Conservation (phyloP, 2,888 invertebrate species). For the Dendrolimus pini region DNA sequence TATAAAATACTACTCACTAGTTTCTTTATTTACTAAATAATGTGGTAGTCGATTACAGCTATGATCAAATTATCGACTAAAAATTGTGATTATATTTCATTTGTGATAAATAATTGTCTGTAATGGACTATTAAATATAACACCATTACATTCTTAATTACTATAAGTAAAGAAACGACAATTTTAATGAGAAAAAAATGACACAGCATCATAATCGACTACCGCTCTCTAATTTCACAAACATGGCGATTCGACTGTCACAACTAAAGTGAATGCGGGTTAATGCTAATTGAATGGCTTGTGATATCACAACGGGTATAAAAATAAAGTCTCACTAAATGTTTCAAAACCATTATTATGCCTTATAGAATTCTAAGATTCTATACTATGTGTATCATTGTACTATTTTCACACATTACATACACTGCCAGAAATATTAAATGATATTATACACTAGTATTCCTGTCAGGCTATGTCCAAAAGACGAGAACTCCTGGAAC, state of each 20-base stretch:
- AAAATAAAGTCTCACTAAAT: constrained; percentile 35
- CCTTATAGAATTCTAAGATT: neutral
- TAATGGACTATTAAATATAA: too few relatives aligned
- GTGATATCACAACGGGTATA: constrained; percentile 36
- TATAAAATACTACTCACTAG: constrained; percentile 68
- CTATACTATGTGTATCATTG: neutral
- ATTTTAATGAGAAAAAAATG: too few relatives aligned
- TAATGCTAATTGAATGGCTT: constrained; percentile 27
- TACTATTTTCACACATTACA: constrained; percentile 8
- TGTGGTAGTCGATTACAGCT: constrained; percentile 19
- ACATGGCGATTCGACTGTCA: constrained; percentile 27
- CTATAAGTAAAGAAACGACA: too few relatives aligned
- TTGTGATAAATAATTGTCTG: too few relatives aligned
- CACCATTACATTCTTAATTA: too few relatives aligned
- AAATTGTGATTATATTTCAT: neutral
- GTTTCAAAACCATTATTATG: neutral
- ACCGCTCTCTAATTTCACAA: neutral
- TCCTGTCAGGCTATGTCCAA: too few relatives aligned
- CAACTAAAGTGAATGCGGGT: constrained; percentile 39
- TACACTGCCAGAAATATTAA: neutral
- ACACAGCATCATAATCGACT: neutral
- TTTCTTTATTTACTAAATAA: constrained; percentile 51
- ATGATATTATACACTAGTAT: too few relatives aligned
- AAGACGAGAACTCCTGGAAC: too few relatives aligned
- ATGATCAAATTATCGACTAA: neutral